Evolutionary conservation across 2,797 vertebrate genomes (phyloP), one percentile per base, ranked within the genome.

Genomic region (Crenuchus spilurus): DNA sequence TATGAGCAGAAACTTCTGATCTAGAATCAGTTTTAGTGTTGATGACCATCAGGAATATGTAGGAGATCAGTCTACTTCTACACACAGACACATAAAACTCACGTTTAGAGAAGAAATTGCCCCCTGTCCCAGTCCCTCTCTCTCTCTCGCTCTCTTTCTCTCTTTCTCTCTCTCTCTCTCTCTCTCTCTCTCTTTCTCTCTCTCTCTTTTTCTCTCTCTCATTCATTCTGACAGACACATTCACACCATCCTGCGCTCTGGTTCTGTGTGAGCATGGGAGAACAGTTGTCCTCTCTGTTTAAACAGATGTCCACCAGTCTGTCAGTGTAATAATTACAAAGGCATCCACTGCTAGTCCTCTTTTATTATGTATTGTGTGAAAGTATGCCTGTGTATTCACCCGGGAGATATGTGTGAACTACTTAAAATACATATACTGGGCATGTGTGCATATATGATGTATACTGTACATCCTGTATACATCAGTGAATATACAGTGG

Each of bases 291-390:
- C 4, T 52, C 18, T 46, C 24, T 41, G 28, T 46, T n/a, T 37
- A 66, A 51, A 66, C 22, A 30, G 67, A 58, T 20, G 26, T 42
- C 1, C 8, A 54, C 2, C 33, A 68, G 30, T 22, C 20, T 66
- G 46, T 31, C 3, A 42, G 24, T 39, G 26, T 57, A 16, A 57
- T 70, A 44, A 20, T 57, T 55, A 26, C 16, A 41, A 68, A 65
- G 18, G 51, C 18, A 35, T 52, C 14, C 11, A 49, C 33, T 13
- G 13, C 20, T 37, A 62, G n/a, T 31, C 18, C 39, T 57, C 44
- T 54, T 46, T 24, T 39, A 9, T 46, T 14, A 28, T n/a, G n/a
- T 39, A 28, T 33, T 31, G 6, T 65, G 30, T 72, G 51, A 26
- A n/a, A n/a, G 7, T 70, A 11, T 26, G 24, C 13, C 7, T 3